phyloP scores from a whole-genome alignment of 2,113 vertebrate species.

The Lophura nycthemera region DNA sequence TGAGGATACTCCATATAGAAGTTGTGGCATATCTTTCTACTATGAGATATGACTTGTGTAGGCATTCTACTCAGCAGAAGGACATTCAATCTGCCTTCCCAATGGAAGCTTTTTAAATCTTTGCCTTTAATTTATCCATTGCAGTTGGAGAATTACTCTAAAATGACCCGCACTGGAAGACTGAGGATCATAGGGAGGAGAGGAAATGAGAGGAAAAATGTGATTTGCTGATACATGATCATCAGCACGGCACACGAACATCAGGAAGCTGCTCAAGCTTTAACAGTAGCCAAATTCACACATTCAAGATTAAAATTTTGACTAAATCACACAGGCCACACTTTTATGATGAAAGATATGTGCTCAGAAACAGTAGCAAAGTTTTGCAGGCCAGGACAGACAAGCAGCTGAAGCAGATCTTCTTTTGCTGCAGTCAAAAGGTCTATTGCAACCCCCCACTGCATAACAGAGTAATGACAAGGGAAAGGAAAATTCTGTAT shows the following conservation, averaged over 20 bases:
- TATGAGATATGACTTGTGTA: fast-evolving
- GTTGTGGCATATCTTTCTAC: not conserved
- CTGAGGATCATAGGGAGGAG: not conserved
- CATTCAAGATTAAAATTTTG: not conserved
- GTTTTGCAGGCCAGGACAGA: not conserved
- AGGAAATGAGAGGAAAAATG: not conserved
- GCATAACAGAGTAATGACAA: not conserved
- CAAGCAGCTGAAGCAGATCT: not conserved
- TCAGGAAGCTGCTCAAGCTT: not conserved
- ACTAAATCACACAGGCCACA: not conserved
- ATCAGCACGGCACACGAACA: not conserved
- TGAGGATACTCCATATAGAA: not conserved
- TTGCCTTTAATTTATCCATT: not conserved
- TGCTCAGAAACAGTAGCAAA: not conserved
- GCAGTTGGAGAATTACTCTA: not conserved
- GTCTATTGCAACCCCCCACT: not conserved
- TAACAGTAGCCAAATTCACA: not conserved
- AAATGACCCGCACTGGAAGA: not conserved
- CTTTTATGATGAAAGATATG: not conserved
- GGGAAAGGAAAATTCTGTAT: not conserved
- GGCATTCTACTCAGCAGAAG: not conserved
- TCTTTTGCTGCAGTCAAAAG: not conserved
- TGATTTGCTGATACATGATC: not conserved
- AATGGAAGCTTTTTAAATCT: not conserved
- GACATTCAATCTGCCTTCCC: not conserved